These are phyloP conservation scores for Andrena minutula DNA, from an alignment of 2,888 invertebrate genomes.

Conservation along the genomic window DNA sequence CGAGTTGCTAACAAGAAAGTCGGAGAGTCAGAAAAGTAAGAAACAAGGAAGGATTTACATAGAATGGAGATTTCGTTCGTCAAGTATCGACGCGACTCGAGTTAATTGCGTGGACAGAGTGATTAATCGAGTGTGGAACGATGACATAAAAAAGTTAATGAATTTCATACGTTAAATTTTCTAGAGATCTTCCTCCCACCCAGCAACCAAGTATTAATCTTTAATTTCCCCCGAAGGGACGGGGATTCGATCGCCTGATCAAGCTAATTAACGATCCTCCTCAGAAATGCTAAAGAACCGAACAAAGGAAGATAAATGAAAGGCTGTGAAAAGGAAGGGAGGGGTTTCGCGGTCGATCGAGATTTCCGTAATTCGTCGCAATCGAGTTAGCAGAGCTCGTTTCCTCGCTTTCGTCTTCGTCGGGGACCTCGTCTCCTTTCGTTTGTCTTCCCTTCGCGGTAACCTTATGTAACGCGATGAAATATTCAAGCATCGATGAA, in stretches of 20 bases:
- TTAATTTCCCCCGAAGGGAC: not conserved
- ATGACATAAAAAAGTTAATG: not conserved
- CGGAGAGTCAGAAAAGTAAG: not conserved
- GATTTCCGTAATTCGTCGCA: slow-evolving; percentile 24
- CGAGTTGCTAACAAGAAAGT: not conserved
- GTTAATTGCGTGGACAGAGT: slow-evolving; percentile 19
- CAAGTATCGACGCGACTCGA: not conserved
- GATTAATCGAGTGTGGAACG: slow-evolving; percentile 39
- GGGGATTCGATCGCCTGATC: slow-evolving; percentile 20
- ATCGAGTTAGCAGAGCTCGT: slow-evolving; percentile 33
- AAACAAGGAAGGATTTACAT: not conserved
- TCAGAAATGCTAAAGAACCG: not conserved
- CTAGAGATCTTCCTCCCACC: not conserved
- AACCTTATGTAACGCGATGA: slow-evolving; percentile 47
- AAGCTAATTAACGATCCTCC: slow-evolving; percentile 27
- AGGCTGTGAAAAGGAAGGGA: not conserved
- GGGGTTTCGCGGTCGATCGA: slow-evolving; percentile 1
- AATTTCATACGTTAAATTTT: not conserved
- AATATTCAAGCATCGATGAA: slow-evolving; percentile 62
- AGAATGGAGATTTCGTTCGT: slow-evolving; percentile 21
- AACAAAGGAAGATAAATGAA: slow-evolving; percentile 16
- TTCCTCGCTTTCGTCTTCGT: slow-evolving; percentile 6
- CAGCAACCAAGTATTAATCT: slow-evolving; percentile 15
- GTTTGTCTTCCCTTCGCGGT: slow-evolving; percentile 45
- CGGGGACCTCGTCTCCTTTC: slow-evolving; percentile 16